These are phyloP conservation scores for Archocentrus centrarchus DNA, from an alignment of 2,113 vertebrate genomes.

Conservation along the genomic window DNA sequence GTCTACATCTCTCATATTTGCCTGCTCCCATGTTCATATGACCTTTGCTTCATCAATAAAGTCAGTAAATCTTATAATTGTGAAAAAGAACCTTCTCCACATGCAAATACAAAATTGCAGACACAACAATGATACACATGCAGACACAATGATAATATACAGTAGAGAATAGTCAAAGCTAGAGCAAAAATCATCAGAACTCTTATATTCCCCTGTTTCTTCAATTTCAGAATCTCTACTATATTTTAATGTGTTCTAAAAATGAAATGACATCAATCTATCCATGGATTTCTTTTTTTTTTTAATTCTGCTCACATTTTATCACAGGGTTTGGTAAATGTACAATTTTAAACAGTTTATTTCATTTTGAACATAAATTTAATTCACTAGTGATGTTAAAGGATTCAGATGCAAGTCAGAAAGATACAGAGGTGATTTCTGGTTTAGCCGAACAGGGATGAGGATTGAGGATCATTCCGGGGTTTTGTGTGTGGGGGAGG, in stretches of 20 bases:
- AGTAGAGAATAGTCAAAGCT: neutral
- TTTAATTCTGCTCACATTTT: neutral
- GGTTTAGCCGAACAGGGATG: neutral
- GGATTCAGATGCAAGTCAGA: slow-evolving; percentile 15
- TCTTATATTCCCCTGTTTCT: neutral
- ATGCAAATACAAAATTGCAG: neutral
- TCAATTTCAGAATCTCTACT: neutral
- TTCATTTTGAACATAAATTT: neutral
- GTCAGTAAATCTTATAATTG: neutral
- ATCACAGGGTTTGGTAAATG: neutral
- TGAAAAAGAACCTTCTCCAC: neutral
- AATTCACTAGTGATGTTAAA: neutral
- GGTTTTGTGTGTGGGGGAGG: slow-evolving; percentile 44
- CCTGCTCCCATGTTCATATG: neutral
- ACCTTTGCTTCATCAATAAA: slow-evolving; percentile 16
- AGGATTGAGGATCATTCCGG: neutral
- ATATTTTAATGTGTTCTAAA: neutral
- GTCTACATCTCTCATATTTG: neutral
- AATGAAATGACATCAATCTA: neutral
- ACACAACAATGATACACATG: neutral
- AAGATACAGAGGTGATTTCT: slow-evolving; percentile 8
- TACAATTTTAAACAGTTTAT: neutral
- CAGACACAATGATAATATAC: neutral
- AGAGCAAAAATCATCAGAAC: neutral
- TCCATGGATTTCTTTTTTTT: neutral